A percentile compares a stretch with the other conserved stretches of the same genome.
These are phyloP conservation scores for Chelon labrosus DNA, from an alignment of 2,797 vertebrate genomes.

Conservation along the genomic window DNA sequence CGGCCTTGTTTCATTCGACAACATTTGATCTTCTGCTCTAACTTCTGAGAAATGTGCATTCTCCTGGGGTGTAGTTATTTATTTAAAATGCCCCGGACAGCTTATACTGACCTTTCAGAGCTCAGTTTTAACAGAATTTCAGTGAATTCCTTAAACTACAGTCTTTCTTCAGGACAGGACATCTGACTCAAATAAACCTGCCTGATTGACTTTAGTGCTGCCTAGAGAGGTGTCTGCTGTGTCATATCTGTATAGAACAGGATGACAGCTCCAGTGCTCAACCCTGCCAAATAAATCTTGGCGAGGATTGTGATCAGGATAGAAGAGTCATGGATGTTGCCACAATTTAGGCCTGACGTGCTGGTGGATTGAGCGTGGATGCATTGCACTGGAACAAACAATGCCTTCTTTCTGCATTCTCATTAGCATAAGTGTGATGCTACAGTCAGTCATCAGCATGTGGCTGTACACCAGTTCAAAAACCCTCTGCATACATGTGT, in stretches of 20 bases:
- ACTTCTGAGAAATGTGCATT: constrained; percentile 1
- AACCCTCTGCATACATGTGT: constrained; percentile 2
- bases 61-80: neutral
- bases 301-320: constrained; percentile 23
- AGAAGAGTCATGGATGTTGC: constrained; percentile 24
- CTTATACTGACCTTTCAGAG: neutral
- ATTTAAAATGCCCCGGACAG: neutral
- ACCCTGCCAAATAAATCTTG: constrained; percentile 27
- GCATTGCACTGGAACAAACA: neutral
- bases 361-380: neutral
- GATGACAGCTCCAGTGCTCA: constrained; percentile 2
- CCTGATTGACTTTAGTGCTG: neutral
- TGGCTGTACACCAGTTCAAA: neutral
- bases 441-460: neutral
- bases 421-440: neutral
- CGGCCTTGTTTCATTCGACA: neutral
- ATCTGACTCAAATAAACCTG: constrained; percentile 1
- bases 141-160: neutral
- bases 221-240: neutral
- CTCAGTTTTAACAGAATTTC: neutral
- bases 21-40: neutral
- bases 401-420: neutral
- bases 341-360: neutral
- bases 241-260: constrained; percentile 1
- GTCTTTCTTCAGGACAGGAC: neutral